A percentile compares a stretch with the other conserved stretches of the same genome.
Conservation (phyloP, 2,888 invertebrate genomes). For the Cheiracanthium punctorium region DNA sequence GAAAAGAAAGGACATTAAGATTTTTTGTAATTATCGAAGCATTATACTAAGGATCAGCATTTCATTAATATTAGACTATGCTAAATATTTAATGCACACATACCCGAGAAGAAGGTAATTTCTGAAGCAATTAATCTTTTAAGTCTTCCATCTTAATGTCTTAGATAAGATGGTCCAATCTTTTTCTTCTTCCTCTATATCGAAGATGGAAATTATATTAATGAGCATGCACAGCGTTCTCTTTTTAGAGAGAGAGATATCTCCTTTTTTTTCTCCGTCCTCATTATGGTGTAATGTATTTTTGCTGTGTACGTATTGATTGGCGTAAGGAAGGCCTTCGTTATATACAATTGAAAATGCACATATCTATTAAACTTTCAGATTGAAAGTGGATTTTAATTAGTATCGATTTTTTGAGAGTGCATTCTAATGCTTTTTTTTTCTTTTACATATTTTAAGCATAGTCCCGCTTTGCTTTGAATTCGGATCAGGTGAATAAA, state of each 20-base stretch:
- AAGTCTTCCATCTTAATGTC: slow-evolving; percentile 61
- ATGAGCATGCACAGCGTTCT: slow-evolving; percentile 48
- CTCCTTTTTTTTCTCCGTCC: slow-evolving; percentile 16
- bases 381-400: slow-evolving; percentile 46
- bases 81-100: slow-evolving; percentile 60
- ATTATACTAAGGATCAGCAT: slow-evolving; percentile 30
- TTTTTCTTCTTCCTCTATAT: not conserved
- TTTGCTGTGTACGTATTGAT: slow-evolving; percentile 20
- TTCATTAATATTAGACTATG: slow-evolving; percentile 65
- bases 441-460: not conserved
- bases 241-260: slow-evolving; percentile 14
- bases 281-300: slow-evolving; percentile 46
- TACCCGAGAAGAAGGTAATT: slow-evolving; percentile 50
- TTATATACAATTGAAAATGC: slow-evolving; percentile 15
- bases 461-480: not conserved
- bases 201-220: slow-evolving; percentile 55
- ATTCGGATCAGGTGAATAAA: not conserved
- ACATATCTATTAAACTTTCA: slow-evolving; percentile 7
- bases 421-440: not conserved
- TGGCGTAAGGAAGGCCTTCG: slow-evolving; percentile 1
- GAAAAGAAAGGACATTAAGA: slow-evolving; percentile 42
- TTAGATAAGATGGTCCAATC: slow-evolving; percentile 20
- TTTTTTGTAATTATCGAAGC: slow-evolving; percentile 66
- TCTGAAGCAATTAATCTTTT: slow-evolving; percentile 66
- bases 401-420: slow-evolving; percentile 40